A percentile compares a stretch with the other conserved stretches of the same genome.
Conservation (phyloP, 2,888 invertebrate species). For the Allygus modestus region DNA sequence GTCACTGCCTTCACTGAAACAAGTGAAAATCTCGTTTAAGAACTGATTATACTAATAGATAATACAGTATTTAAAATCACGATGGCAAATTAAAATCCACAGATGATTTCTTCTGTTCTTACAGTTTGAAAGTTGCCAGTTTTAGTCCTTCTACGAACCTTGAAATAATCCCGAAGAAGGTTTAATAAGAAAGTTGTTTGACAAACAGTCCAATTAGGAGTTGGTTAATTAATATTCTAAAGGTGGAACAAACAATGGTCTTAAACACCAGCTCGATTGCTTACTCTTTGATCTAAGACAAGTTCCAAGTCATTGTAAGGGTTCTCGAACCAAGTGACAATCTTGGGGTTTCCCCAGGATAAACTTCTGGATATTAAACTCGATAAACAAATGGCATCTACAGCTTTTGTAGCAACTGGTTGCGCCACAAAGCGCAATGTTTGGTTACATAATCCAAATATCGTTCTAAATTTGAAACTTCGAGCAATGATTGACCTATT, state of each 20-base stretch:
- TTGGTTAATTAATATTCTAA: conserved; percentile 34
- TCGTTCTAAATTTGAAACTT: neutral
- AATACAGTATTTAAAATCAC: too few relatives aligned
- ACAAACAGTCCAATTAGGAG: conserved; percentile 25
- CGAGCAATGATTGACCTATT: conserved; percentile 10
- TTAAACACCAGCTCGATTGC: neutral
- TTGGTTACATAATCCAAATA: conserved; percentile 16
- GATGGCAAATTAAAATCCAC: neutral
- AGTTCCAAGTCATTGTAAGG: neutral
- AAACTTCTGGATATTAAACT: conserved; percentile 3
- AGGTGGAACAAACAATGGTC: neutral
- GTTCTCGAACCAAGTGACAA: conserved; percentile 2
- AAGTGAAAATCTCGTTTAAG: conserved; percentile 32
- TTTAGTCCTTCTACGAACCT: neutral
- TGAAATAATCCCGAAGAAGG: conserved; percentile 29
- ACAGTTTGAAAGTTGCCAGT: neutral
- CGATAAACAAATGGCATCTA: conserved; percentile 12
- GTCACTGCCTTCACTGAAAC: conserved; percentile 78
- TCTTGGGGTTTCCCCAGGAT: conserved; percentile 9
- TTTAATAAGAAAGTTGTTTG: conserved; percentile 21
- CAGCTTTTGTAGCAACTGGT: neutral
- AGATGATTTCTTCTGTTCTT: neutral
- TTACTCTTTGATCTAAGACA: conserved; percentile 23
- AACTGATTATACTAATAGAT: neutral
- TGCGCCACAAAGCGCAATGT: conserved; percentile 1